Conservation (phyloP, 1,140 invertebrate species). For the Papilio polytes region DNA sequence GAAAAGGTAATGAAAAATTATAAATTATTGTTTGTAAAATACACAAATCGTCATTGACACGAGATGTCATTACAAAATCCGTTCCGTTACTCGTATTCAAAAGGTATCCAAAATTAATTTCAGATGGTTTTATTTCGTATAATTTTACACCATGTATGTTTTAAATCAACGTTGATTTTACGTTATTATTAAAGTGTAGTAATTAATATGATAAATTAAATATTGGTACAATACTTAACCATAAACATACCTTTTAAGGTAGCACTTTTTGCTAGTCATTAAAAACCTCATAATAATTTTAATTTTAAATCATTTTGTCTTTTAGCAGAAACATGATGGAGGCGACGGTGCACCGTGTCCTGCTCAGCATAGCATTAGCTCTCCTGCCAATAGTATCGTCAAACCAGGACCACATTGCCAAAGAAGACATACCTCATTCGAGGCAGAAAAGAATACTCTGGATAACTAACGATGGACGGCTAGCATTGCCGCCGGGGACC, state of each 20-base stretch:
- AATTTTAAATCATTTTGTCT: slow-evolving; percentile 9
- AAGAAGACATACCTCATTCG: slow-evolving; percentile 85
- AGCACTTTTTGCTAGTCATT: no score
- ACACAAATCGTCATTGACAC: neutral
- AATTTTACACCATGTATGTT: neutral
- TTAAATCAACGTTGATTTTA: no score
- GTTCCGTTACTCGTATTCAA: slow-evolving; percentile 1
- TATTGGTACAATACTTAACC: neutral
- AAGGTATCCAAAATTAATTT: neutral
- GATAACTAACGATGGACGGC: slow-evolving; percentile 92
- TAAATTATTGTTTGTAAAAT: slow-evolving; percentile 18
- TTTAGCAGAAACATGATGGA: slow-evolving; percentile 68
- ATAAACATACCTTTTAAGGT: no score
- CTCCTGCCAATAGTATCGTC: slow-evolving; percentile 70
- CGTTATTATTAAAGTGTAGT: no score
- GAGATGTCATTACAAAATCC: slow-evolving; percentile 7
- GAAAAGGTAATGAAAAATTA: neutral
- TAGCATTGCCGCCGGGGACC: slow-evolving; percentile 92
- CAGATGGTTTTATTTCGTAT: neutral
- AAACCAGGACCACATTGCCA: slow-evolving; percentile 60
- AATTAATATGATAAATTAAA: neutral
- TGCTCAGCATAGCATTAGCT: slow-evolving; percentile 75
- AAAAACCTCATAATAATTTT: neutral
- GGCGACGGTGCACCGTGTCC: slow-evolving; percentile 65
- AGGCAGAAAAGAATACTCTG: slow-evolving; percentile 92